Conservation (phyloP, 2,888 invertebrate species). For the Ditylenchus weischeri region DNA sequence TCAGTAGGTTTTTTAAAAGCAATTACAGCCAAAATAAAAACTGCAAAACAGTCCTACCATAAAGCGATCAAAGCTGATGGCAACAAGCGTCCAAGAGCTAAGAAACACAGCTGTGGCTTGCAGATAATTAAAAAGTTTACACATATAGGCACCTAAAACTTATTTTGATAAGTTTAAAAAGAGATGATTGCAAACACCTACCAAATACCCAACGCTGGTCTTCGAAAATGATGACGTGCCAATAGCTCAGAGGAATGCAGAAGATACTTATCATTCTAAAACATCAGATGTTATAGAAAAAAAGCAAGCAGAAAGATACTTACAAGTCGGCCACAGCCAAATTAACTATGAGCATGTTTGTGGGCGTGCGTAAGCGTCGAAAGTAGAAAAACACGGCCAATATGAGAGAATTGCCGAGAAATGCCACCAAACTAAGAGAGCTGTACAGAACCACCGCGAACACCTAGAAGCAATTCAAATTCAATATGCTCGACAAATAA, state of each 20-base stretch:
- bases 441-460: conserved; percentile 53
- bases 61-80: conserved; percentile 59
- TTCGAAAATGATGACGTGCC: conserved; percentile 60
- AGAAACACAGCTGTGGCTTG: conserved; percentile 61
- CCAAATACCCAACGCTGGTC: conserved; percentile 62
- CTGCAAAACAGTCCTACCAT: conserved; percentile 32
- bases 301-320: neutral
- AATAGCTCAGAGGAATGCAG: conserved; percentile 62
- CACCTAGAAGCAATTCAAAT: conserved; percentile 38
- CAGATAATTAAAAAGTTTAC: conserved; percentile 60
- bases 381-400: conserved; percentile 55
- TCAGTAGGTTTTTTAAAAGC: no score
- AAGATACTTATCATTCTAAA: conserved; percentile 59
- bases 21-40: no score
- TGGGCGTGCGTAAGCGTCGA: conserved; percentile 59
- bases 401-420: conserved; percentile 54
- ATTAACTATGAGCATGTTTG: conserved; percentile 62
- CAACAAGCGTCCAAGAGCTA: conserved; percentile 62
- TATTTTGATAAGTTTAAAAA: no score
- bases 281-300: conserved; percentile 20
- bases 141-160: conserved; percentile 50
- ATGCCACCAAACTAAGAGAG: conserved; percentile 46
- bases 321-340: conserved; percentile 53
- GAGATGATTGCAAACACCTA: no score
- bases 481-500: neutral